These are phyloP conservation scores for Panagrolaimus sp. DNA, from an alignment of 1,140 invertebrate genomes.

Conservation along the genomic window DNA sequence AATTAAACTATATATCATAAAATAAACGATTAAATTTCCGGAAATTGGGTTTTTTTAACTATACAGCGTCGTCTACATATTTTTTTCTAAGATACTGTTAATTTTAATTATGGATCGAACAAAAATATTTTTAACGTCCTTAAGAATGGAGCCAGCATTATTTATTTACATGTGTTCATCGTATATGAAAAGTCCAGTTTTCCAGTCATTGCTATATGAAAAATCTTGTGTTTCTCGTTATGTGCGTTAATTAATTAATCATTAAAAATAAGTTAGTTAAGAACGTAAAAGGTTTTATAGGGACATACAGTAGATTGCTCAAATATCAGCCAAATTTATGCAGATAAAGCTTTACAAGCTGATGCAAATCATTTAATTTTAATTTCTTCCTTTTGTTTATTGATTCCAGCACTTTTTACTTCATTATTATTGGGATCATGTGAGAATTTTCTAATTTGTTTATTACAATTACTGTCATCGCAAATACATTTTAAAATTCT, in stretches of 20 bases:
- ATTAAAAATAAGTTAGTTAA: too few relatives aligned
- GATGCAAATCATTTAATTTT: constrained; percentile 37
- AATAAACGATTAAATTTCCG: too few relatives aligned
- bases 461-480: too few relatives aligned
- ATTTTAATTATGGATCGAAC: too few relatives aligned
- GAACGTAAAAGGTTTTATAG: too few relatives aligned
- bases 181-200: constrained; percentile 43
- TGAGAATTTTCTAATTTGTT: constrained; percentile 20
- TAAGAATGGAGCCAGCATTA: constrained; percentile 37
- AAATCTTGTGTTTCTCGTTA: constrained; percentile 38
- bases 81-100: too few relatives aligned
- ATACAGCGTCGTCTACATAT: too few relatives aligned
- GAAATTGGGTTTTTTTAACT: too few relatives aligned
- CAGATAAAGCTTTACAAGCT: constrained; percentile 36
- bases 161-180: constrained; percentile 41
- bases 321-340: constrained; percentile 23
- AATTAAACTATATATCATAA: too few relatives aligned
- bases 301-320: too few relatives aligned
- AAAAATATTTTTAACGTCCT: too few relatives aligned
- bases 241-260: constrained; percentile 14
- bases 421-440: constrained; percentile 43
- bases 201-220: constrained; percentile 45
- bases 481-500: too few relatives aligned
- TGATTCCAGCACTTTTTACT: constrained; percentile 41
- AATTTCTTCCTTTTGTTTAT: constrained; percentile 40